phyloP scores from a whole-genome alignment of 2,113 vertebrate species.

The Actinemys pallida region DNA sequence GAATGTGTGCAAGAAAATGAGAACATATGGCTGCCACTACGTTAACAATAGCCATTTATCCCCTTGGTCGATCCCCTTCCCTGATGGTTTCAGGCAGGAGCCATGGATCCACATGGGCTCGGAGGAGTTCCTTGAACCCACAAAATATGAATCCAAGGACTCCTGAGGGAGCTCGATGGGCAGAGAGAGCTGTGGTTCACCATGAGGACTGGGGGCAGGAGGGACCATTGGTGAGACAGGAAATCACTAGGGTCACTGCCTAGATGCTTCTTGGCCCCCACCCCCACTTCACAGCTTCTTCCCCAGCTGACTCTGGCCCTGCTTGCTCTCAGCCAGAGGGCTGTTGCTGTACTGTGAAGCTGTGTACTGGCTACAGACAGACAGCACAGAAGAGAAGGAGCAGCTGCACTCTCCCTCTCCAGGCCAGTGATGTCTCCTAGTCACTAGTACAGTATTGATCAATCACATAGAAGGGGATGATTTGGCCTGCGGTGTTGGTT shows the following conservation, averaged over 20 bases:
- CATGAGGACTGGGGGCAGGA: not conserved
- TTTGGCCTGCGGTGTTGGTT: not conserved
- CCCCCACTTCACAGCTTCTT: not conserved
- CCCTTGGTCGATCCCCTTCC: not conserved
- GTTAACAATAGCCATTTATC: not conserved
- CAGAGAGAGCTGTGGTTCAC: not conserved
- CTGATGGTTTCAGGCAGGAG: not conserved
- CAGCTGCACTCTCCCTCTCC: not conserved
- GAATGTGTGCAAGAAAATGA: not conserved
- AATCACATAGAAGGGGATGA: not conserved
- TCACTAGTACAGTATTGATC: not conserved
- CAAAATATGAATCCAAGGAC: not conserved
- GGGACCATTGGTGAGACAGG: not conserved
- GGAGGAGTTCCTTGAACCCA: not conserved
- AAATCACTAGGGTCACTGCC: not conserved
- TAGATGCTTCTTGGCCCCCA: not conserved
- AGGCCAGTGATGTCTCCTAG: not conserved
- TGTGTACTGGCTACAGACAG: not conserved
- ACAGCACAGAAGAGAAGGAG: not conserved
- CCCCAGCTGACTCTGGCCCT: not conserved
- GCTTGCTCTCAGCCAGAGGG: not conserved
- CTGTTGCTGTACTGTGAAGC: not conserved
- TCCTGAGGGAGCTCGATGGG: not conserved
- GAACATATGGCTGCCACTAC: not conserved
- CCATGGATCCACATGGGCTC: not conserved